These are phyloP conservation scores for Erethizon dorsatum DNA, from an alignment of 2,797 vertebrate genomes.

Conservation along the genomic window DNA sequence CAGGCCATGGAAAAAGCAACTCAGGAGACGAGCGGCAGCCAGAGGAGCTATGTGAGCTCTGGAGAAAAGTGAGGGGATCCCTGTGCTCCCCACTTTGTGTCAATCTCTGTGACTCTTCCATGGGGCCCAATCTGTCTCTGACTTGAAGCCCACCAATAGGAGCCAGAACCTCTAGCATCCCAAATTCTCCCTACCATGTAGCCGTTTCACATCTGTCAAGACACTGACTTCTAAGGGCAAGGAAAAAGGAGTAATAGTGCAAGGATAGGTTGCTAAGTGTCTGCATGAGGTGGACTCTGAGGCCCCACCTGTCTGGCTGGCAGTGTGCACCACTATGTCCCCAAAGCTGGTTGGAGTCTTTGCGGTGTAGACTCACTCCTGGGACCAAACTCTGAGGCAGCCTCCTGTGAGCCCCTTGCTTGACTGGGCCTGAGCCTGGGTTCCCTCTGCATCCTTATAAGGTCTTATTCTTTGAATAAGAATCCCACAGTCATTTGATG, in stretches of 20 bases:
- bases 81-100: neutral
- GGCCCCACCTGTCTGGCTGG: neutral
- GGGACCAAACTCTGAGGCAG: neutral
- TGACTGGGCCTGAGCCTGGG: neutral
- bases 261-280: neutral
- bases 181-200: neutral
- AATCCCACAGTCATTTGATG: neutral
- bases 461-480: neutral
- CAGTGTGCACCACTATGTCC: neutral
- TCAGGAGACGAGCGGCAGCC: neutral
- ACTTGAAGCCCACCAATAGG: neutral
- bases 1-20: conserved; percentile 41
- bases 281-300: neutral
- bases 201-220: neutral
- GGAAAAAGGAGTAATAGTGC: neutral
- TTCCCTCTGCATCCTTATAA: neutral
- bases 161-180: neutral
- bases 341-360: neutral
- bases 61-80: neutral
- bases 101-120: neutral
- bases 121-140: neutral
- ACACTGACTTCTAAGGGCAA: neutral
- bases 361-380: neutral
- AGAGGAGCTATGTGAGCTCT: neutral
- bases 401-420: neutral